Percentiles rank a stretch among this genome's conserved stretches.
These are phyloP conservation scores for Accipiter virgatus DNA, from an alignment of 2,113 vertebrate species.

Conservation along the genomic window DNA sequence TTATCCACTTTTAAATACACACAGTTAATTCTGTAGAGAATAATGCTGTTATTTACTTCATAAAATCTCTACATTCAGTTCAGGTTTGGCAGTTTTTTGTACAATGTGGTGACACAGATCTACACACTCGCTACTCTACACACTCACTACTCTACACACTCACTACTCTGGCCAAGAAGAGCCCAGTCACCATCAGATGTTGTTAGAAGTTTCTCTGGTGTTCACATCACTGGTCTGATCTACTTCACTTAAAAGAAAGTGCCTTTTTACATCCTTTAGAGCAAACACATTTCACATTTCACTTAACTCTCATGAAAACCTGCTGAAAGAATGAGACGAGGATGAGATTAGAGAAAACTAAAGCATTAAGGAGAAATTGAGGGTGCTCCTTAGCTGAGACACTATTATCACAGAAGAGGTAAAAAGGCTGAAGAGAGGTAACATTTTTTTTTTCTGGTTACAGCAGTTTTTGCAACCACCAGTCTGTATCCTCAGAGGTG, in stretches of 20 bases:
- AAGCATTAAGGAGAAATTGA: not conserved
- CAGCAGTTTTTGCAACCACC: not conserved
- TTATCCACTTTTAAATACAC: not conserved
- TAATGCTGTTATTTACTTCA: not conserved
- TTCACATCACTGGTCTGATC: not conserved
- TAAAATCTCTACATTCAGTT: not conserved
- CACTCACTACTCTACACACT: accelerated
- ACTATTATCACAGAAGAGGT: not conserved
- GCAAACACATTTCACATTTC: not conserved
- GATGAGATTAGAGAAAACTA: not conserved
- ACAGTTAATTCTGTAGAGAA: not conserved
- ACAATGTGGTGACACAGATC: not conserved
- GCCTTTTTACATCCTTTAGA: not conserved
- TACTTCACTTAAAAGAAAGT: not conserved
- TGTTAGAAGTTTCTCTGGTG: not conserved
- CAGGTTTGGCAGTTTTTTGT: not conserved
- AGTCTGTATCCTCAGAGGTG: not conserved
- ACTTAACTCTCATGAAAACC: not conserved
- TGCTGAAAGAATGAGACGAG: not conserved
- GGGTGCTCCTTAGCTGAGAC: not conserved
- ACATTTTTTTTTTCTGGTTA: not conserved
- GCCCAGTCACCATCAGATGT: not conserved
- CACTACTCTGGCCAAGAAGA: accelerated
- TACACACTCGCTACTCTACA: accelerated
- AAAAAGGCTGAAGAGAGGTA: not conserved